Percentiles rank a stretch among this genome's conserved stretches.
These are phyloP conservation scores for Ptychadena robeensis DNA, from an alignment of 2,797 vertebrate genomes.

Conservation along the genomic window DNA sequence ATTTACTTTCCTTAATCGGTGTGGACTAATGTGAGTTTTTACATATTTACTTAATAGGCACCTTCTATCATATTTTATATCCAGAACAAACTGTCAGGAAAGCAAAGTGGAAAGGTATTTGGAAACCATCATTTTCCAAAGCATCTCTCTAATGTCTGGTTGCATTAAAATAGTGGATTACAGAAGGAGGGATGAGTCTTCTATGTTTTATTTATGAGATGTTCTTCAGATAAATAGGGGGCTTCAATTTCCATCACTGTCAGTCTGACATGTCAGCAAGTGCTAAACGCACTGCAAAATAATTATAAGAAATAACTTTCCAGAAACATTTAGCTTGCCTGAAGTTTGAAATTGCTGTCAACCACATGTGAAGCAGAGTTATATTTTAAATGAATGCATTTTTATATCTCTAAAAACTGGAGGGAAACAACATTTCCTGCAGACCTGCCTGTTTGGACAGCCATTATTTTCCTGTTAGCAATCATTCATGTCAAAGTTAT, in stretches of 20 bases:
- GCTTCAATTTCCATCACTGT: conserved; percentile 55
- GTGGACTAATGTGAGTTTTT: not conserved
- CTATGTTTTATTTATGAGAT: conserved; percentile 60
- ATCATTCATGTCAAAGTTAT: conserved; percentile 28
- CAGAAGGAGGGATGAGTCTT: conserved; percentile 36
- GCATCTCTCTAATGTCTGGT: conserved; percentile 28
- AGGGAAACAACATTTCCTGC: conserved; percentile 16
- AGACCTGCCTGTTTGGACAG: conserved; percentile 14
- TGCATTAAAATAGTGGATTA: conserved; percentile 56
- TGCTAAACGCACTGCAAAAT: conserved; percentile 45
- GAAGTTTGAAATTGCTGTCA: conserved; percentile 55
- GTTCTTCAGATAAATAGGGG: conserved; percentile 50
- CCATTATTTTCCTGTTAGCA: conserved; percentile 23
- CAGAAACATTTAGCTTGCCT: conserved; percentile 46
- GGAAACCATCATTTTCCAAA: conserved; percentile 30
- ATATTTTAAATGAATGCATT: conserved; percentile 44
- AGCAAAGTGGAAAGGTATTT: conserved; percentile 28
- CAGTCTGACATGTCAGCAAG: conserved; percentile 44
- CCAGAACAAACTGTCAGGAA: not conserved
- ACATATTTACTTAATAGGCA: not conserved
- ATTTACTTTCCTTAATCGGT: not conserved
- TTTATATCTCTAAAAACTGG: conserved; percentile 24
- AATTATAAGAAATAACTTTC: conserved; percentile 55
- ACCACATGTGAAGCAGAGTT: conserved; percentile 34
- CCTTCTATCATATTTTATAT: conserved; percentile 9